These are phyloP conservation scores for Idaea biselata DNA, from an alignment of 2,888 invertebrate species.

Conservation along the genomic window DNA sequence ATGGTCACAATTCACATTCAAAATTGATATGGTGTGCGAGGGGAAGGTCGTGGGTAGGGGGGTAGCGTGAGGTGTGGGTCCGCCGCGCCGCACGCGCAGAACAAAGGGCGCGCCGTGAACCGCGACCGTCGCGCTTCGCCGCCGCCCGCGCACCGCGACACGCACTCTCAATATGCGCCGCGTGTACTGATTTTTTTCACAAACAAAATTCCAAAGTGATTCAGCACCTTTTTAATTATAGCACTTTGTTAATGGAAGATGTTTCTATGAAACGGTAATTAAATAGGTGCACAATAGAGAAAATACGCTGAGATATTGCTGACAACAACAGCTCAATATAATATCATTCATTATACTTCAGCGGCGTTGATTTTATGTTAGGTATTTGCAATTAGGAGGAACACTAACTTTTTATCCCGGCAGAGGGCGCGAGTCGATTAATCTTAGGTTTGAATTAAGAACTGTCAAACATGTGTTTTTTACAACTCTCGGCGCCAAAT, in stretches of 20 bases:
- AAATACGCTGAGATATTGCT: no score
- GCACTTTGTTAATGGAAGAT: not conserved
- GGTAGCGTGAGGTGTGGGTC: slow-evolving; percentile 38
- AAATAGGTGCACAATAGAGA: not conserved
- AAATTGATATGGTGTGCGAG: slow-evolving; percentile 10
- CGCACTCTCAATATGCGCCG: slow-evolving; percentile 36
- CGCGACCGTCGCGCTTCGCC: slow-evolving; percentile 73
- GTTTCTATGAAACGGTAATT: not conserved
- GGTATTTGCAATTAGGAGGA: no score
- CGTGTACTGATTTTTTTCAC: slow-evolving; percentile 48
- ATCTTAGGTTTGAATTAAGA: no score
- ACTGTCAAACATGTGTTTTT: no score
- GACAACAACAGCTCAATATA: no score
- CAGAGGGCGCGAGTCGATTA: no score
- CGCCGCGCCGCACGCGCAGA: slow-evolving; percentile 63
- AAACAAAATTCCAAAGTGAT: slow-evolving; percentile 12
- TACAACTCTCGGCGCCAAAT: no score
- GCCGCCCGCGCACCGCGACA: slow-evolving; percentile 43
- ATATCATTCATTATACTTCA: no score
- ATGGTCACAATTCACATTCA: slow-evolving; percentile 9
- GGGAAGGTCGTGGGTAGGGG: slow-evolving; percentile 19
- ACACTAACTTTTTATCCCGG: no score
- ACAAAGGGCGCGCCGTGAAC: slow-evolving; percentile 80
- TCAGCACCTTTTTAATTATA: not conserved
- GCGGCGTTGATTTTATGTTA: no score